Evolutionary conservation across 23 tunicate genomes (phyloP).

Genomic region (Styela clava): DNA sequence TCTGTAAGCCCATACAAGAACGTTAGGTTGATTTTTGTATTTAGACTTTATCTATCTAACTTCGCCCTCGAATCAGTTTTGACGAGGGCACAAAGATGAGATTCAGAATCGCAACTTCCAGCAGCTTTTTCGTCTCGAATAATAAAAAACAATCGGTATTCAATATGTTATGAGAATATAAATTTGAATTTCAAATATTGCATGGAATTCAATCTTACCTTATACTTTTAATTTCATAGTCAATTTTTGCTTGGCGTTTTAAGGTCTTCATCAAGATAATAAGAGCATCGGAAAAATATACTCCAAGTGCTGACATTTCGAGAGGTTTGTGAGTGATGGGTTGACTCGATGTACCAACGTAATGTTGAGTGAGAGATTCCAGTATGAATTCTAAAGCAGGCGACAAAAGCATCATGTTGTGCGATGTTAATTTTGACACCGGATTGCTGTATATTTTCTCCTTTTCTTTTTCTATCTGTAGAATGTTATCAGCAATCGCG

Average conservation of each 20-base stretch:
- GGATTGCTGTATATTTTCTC: not conserved
- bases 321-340: not conserved
- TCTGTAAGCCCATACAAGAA: too few species aligned
- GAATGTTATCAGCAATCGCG: not conserved
- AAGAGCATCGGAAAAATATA: not conserved
- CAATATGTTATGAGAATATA: too few species aligned
- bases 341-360: not conserved
- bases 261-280: not conserved
- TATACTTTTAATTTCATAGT: not conserved
- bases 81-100: too few species aligned
- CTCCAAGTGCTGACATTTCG: not conserved
- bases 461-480: not conserved
- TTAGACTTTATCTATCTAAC: too few species aligned
- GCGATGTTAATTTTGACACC: not conserved
- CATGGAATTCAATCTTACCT: not conserved
- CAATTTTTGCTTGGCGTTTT: not conserved
- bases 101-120: too few species aligned
- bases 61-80: too few species aligned
- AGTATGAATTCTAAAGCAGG: not conserved
- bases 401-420: not conserved
- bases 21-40: too few species aligned
- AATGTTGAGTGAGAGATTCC: not conserved
- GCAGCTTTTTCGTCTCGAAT: too few species aligned
- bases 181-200: too few species aligned
- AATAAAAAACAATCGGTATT: too few species aligned